phyloP scores from a whole-genome alignment of 2,797 vertebrate species.

The Agapornis canus region DNA sequence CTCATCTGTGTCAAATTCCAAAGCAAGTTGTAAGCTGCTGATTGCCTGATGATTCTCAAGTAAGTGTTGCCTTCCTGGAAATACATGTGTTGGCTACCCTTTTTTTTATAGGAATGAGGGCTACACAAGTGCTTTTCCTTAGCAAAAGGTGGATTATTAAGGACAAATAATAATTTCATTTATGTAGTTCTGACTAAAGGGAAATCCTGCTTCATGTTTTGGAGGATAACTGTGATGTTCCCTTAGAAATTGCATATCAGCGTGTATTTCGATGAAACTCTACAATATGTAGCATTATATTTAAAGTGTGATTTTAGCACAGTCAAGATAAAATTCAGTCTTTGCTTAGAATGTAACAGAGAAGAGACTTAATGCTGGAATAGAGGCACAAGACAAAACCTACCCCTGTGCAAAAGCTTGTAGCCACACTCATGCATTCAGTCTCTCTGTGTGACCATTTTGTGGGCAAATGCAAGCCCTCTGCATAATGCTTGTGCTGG shows the following conservation, averaged over 20 bases:
- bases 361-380: neutral
- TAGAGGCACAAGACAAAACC: neutral
- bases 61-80: neutral
- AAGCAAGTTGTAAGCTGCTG: neutral
- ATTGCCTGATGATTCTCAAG: neutral
- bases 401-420: neutral
- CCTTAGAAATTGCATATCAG: neutral
- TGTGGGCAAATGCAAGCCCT: neutral
- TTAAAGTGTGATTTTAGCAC: neutral
- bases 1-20: neutral
- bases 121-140: neutral
- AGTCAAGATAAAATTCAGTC: neutral
- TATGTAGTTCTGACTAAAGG: neutral
- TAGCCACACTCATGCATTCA: rapidly evolving
- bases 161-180: neutral
- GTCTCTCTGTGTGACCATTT: rapidly evolving
- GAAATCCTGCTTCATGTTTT: neutral
- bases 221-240: neutral
- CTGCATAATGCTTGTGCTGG: neutral
- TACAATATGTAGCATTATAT: neutral
- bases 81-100: neutral
- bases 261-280: slow-evolving; percentile 2
- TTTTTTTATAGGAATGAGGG: neutral
- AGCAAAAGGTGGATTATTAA: neutral
- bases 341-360: neutral